Conservation (phyloP, 1,140 invertebrate species). For the Maniola jurtina region DNA sequence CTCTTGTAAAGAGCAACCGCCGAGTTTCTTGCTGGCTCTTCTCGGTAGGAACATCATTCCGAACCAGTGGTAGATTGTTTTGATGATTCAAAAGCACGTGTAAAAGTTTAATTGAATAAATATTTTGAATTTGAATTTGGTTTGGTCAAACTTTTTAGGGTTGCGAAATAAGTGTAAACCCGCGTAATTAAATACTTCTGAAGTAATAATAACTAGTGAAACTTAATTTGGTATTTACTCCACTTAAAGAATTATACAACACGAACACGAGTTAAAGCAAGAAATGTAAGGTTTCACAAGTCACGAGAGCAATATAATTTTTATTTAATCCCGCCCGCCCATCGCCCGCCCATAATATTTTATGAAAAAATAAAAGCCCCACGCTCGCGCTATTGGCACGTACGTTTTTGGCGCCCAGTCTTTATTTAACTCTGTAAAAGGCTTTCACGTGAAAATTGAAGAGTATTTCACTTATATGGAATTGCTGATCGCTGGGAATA, state of each 20-base stretch:
- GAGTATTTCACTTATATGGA: slow-evolving; percentile 24
- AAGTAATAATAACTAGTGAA: not conserved
- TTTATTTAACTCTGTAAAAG: slow-evolving; percentile 30
- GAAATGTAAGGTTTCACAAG: slow-evolving; percentile 7
- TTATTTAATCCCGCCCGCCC: slow-evolving; percentile 31
- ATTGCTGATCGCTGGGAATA: slow-evolving; percentile 13
- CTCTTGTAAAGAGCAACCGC: no score
- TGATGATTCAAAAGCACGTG: no score
- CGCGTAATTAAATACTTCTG: not conserved
- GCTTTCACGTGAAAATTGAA: slow-evolving; percentile 26
- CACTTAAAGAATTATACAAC: not conserved
- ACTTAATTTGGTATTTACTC: not conserved
- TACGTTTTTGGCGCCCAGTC: slow-evolving; percentile 30
- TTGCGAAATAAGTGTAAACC: no score
- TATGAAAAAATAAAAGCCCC: slow-evolving; percentile 33
- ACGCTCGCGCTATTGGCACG: slow-evolving; percentile 28
- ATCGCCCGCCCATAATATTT: slow-evolving; percentile 28
- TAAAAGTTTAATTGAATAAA: no score
- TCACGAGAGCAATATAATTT: slow-evolving; percentile 26
- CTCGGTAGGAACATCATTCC: no score
- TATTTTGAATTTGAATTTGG: no score
- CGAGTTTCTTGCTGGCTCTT: no score
- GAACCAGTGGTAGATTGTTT: no score
- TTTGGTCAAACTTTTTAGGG: no score
- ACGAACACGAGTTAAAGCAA: not conserved